Evolutionary conservation across 1,140 invertebrate genomes (phyloP).

Genomic region (Pararge aegeria): DNA sequence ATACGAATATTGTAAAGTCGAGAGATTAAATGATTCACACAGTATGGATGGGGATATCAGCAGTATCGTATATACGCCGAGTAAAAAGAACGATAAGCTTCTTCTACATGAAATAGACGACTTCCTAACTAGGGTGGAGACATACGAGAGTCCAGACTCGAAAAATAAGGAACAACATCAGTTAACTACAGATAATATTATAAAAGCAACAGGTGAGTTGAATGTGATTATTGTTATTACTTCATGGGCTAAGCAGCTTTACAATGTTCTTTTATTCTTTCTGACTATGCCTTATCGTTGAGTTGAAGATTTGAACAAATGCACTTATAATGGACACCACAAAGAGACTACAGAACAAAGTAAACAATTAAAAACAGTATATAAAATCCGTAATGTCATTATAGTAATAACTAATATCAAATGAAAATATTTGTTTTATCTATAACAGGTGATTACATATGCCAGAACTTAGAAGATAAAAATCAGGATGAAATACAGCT

Average conservation of each 20-base stretch:
- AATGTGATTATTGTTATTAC: too few species aligned
- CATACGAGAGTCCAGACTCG: constrained; percentile 65
- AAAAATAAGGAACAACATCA: constrained; percentile 42
- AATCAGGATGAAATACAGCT: constrained; percentile 49
- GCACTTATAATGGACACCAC: too few species aligned
- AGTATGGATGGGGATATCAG: constrained; percentile 73
- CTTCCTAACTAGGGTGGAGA: constrained; percentile 78
- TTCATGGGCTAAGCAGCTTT: too few species aligned
- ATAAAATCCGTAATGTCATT: too few species aligned
- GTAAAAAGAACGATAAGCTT: constrained; percentile 70
- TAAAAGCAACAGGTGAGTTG: constrained; percentile 62
- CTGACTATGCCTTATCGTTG: too few species aligned
- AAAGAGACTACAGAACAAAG: too few species aligned
- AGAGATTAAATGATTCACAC: constrained; percentile 52
- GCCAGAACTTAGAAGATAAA: constrained; percentile 52
- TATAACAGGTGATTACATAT: constrained; percentile 61
- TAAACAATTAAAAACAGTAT: too few species aligned
- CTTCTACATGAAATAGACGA: constrained; percentile 79
- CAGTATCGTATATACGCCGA: constrained; percentile 64
- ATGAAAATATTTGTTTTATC: too few species aligned
- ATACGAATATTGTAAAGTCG: constrained; percentile 21
- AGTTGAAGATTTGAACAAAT: too few species aligned
- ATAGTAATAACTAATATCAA: too few species aligned
- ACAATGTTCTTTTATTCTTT: too few species aligned
- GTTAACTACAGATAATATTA: constrained; percentile 57